Conservation (phyloP, 2,888 invertebrate species). For the Gasteruption jaculator region DNA sequence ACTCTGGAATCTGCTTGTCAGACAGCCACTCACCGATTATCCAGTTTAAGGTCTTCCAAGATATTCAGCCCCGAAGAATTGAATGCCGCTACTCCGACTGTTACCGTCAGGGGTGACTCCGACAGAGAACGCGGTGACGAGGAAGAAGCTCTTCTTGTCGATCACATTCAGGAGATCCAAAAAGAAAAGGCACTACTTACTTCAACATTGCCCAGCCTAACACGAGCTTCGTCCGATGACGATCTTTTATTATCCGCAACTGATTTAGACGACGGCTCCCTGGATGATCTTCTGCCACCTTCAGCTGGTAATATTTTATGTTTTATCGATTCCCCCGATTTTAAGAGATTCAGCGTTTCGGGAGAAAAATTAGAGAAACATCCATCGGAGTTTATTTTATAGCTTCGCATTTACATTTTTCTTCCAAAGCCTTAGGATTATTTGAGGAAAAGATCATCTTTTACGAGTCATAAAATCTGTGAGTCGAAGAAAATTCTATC, state of each 20-base stretch:
- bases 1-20: conserved; percentile 83
- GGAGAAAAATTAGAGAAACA: too few relatives aligned
- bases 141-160: conserved; percentile 71
- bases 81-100: conserved; percentile 41
- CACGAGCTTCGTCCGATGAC: conserved; percentile 82
- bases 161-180: conserved; percentile 75
- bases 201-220: conserved; percentile 73
- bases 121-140: conserved; percentile 56
- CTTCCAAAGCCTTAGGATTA: too few relatives aligned
- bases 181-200: conserved; percentile 79
- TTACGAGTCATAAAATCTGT: too few relatives aligned
- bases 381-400: too few relatives aligned
- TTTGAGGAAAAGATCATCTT: too few relatives aligned
- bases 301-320: conserved; percentile 43
- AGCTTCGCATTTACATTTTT: too few relatives aligned
- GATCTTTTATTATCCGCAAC: conserved; percentile 73
- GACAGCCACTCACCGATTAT: conserved; percentile 76
- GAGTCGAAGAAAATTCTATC: too few relatives aligned
- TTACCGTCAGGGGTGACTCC: conserved; percentile 38
- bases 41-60: conserved; percentile 71
- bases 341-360: too few relatives aligned
- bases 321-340: conserved; percentile 1
- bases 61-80: conserved; percentile 62
- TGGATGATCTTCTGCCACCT: conserved; percentile 54
- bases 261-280: conserved; percentile 70